Conservation (phyloP, 1,140 invertebrate species). For the Cotesia vestalis region DNA sequence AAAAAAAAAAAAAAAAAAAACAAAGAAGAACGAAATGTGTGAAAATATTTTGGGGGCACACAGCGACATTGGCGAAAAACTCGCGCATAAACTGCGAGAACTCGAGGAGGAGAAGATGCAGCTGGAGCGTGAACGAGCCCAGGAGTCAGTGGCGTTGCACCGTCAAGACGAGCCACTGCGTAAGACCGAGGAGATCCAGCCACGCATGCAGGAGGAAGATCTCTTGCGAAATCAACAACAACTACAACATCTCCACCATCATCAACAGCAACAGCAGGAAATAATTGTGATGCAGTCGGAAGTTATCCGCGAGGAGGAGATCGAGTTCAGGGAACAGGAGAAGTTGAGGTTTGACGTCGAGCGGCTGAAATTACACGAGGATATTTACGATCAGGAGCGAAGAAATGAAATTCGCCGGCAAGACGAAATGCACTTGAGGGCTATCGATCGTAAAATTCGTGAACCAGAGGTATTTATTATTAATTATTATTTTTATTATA, state of each 20-base stretch:
- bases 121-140: constrained; percentile 62
- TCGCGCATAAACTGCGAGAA: constrained; percentile 66
- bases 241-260: constrained; percentile 34
- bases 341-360: constrained; percentile 49
- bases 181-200: constrained; percentile 58
- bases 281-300: constrained; percentile 41
- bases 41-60: constrained; percentile 37
- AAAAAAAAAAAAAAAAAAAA: constrained; percentile 13
- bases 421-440: constrained; percentile 64
- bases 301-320: constrained; percentile 38
- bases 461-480: constrained; percentile 65
- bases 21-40: constrained; percentile 29
- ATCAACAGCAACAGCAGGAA: constrained; percentile 46
- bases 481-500: too few species aligned
- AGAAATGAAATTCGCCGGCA: constrained; percentile 52
- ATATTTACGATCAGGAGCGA: constrained; percentile 51
- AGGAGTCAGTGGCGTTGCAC: constrained; percentile 52
- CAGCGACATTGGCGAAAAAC: constrained; percentile 66
- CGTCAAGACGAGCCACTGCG: constrained; percentile 56
- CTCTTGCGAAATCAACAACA: constrained; percentile 48
- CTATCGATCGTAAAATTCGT: constrained; percentile 68
- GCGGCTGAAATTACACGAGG: constrained; percentile 48
- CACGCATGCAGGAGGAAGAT: constrained; percentile 57
- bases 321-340: constrained; percentile 35
- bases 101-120: constrained; percentile 68